These are phyloP conservation scores for Miichthys miiuy DNA, from an alignment of 2,797 vertebrate genomes.

Conservation along the genomic window DNA sequence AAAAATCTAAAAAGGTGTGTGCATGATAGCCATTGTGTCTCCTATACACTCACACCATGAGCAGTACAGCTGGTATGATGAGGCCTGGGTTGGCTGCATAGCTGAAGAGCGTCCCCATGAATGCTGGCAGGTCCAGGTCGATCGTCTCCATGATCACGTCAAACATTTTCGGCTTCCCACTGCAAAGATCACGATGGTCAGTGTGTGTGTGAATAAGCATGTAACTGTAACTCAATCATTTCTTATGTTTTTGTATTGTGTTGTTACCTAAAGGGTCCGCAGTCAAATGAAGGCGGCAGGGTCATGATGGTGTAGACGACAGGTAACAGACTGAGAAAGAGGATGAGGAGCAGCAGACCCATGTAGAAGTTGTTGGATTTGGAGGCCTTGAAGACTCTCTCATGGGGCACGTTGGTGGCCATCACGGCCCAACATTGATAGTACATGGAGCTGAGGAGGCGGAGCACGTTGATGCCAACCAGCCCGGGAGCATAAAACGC, in stretches of 20 bases:
- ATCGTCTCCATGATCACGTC: slow-evolving; percentile 97
- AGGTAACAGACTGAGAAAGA: slow-evolving; percentile 96
- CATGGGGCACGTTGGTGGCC: slow-evolving; percentile 97
- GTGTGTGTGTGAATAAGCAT: neutral
- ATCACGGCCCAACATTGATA: slow-evolving; percentile 99
- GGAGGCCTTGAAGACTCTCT: slow-evolving; percentile 97
- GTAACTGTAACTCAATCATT: neutral
- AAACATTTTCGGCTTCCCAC: slow-evolving; percentile 95
- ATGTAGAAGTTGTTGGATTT: slow-evolving; percentile 99
- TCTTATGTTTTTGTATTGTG: no score
- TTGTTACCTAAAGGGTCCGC: slow-evolving; percentile 95
- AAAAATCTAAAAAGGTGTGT: neutral
- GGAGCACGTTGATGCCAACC: slow-evolving; percentile 95
- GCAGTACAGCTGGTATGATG: slow-evolving; percentile 95
- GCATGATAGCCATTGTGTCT: neutral
- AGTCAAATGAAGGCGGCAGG: slow-evolving; percentile 96
- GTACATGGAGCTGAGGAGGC: slow-evolving; percentile 98
- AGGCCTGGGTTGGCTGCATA: slow-evolving; percentile 96
- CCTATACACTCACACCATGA: slow-evolving; percentile 93
- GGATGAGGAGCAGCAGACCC: slow-evolving; percentile 95
- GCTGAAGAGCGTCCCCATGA: slow-evolving; percentile 95
- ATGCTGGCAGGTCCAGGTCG: slow-evolving; percentile 91
- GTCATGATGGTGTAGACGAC: slow-evolving; percentile 98
- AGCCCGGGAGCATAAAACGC: slow-evolving; percentile 98
- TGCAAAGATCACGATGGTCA: slow-evolving; percentile 63